These are phyloP conservation scores for Pterophyllum scalare DNA, from an alignment of 2,113 vertebrate genomes.

Conservation along the genomic window DNA sequence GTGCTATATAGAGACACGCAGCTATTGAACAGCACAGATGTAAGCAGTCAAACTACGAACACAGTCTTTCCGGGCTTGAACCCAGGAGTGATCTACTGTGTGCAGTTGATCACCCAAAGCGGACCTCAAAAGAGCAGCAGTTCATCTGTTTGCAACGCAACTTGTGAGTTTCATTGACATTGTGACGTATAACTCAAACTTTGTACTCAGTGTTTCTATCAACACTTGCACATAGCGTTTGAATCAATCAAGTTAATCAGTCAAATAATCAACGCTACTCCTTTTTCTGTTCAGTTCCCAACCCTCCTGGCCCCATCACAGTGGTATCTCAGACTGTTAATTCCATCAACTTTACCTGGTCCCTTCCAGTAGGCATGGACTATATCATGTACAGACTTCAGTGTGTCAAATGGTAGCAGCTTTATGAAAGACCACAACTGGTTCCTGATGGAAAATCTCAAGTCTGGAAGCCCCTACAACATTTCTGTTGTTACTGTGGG, in stretches of 20 bases:
- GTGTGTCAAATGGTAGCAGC: background rate
- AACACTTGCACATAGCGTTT: background rate
- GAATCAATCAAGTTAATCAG: background rate
- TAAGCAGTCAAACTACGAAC: background rate
- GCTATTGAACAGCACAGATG: accelerated
- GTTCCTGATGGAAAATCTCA: constrained; percentile 21
- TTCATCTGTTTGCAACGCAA: constrained; percentile 32
- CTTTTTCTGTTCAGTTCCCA: constrained; percentile 63
- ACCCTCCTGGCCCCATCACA: constrained; percentile 57
- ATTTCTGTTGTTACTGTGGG: constrained; percentile 68
- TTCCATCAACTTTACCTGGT: constrained; percentile 70
- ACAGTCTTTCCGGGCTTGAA: background rate
- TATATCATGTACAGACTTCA: constrained; percentile 49
- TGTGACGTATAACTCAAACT: background rate
- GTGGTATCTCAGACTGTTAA: constrained; percentile 34
- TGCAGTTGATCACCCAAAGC: constrained; percentile 33
- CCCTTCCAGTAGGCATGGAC: constrained; percentile 46
- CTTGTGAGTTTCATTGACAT: constrained; percentile 58
- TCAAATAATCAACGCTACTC: background rate
- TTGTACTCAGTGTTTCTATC: background rate
- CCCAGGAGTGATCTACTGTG: constrained; percentile 64
- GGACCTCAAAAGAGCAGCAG: background rate
- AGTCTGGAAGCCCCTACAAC: constrained; percentile 54
- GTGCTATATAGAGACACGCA: background rate
- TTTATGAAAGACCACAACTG: background rate